phyloP scores from a whole-genome alignment of 2,797 vertebrate genomes.

The Acropternis orthonyx region DNA sequence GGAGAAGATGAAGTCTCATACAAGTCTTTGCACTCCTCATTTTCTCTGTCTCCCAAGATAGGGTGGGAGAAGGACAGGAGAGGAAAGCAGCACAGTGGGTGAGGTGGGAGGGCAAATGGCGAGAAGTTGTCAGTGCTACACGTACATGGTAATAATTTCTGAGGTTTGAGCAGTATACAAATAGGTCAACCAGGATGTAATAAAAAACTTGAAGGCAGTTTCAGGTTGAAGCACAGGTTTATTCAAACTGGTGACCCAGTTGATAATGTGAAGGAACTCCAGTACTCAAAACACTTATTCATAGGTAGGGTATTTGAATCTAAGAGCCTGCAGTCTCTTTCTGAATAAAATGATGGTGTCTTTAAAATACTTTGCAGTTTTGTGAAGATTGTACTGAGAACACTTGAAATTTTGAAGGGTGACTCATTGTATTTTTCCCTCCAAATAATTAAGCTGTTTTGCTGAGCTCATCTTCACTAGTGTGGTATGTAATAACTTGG shows the following conservation, averaged over 20 bases:
- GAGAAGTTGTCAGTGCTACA: background rate
- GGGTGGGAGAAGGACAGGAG: background rate
- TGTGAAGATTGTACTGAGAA: background rate
- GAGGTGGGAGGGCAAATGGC: background rate
- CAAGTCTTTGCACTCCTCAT: background rate
- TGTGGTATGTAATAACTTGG: conserved; percentile 51
- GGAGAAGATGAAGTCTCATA: background rate
- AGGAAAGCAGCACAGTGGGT: background rate
- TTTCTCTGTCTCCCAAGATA: background rate
- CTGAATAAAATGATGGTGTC: background rate
- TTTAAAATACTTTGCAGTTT: background rate
- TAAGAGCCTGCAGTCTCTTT: background rate
- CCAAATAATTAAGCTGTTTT: conserved; percentile 40
- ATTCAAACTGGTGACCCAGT: background rate
- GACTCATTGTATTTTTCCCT: conserved; percentile 46
- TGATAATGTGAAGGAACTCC: background rate
- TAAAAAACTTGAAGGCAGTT: background rate
- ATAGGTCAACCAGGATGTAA: background rate
- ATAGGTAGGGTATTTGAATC: background rate
- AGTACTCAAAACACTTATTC: background rate
- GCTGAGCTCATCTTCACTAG: conserved; percentile 21
- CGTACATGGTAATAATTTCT: background rate
- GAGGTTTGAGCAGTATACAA: background rate
- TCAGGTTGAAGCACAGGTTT: background rate
- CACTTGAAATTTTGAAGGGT: conserved; percentile 23